Conservation (phyloP, 2,797 vertebrate species). For the Rhodeus uyekii region DNA sequence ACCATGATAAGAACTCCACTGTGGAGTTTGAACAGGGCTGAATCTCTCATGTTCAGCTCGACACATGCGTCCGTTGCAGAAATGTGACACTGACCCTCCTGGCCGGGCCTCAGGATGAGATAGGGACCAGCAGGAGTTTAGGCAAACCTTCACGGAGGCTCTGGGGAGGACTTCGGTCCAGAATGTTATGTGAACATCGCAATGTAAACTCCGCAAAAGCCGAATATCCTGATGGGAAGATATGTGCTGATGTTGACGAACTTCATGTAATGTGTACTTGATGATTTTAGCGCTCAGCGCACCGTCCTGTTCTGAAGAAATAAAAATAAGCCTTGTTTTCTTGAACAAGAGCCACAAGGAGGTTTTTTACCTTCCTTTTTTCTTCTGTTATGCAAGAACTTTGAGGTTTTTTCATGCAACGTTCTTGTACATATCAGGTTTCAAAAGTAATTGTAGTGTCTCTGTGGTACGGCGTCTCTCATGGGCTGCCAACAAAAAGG, state of each 20-base stretch:
- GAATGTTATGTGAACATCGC: constrained; percentile 21
- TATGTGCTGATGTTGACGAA: constrained; percentile 40
- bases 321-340: constrained; percentile 35
- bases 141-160: background rate
- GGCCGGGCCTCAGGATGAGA: constrained; percentile 43
- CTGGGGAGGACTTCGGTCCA: constrained; percentile 10
- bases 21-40: constrained; percentile 27
- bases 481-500: constrained; percentile 37
- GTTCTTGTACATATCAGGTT: constrained; percentile 36
- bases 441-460: constrained; percentile 49
- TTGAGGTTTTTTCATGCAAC: constrained; percentile 25
- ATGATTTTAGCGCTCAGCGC: constrained; percentile 15
- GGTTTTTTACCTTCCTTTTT: constrained; percentile 16
- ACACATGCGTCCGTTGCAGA: constrained; percentile 23
- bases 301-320: constrained; percentile 35
- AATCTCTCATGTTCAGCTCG: constrained; percentile 24
- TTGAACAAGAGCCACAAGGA: constrained; percentile 9
- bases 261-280: background rate
- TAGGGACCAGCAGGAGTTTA: constrained; percentile 25
- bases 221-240: constrained; percentile 13
- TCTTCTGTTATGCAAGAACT: constrained; percentile 20
- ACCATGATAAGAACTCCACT: constrained; percentile 31
- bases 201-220: constrained; percentile 10
- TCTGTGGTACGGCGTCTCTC: constrained; percentile 40
- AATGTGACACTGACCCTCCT: constrained; percentile 40